phyloP scores from a whole-genome alignment of 1,140 invertebrate species.

The Aplysia californica region DNA sequence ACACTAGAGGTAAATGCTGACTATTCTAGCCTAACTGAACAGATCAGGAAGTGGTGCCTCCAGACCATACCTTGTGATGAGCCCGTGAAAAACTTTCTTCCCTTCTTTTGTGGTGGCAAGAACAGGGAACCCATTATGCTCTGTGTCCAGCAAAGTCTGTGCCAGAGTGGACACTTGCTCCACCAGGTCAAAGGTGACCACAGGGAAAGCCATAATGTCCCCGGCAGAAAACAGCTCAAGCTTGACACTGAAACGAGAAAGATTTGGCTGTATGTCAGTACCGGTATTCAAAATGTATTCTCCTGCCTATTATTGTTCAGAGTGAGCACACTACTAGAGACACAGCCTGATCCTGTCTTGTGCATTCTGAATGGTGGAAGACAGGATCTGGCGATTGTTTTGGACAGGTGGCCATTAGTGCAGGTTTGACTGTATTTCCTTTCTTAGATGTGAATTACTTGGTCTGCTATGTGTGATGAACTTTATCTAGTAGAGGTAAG shows the following conservation, averaged over 20 bases:
- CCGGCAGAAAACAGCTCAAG: constrained; percentile 64
- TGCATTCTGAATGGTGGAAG: no score
- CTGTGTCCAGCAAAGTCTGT: constrained; percentile 58
- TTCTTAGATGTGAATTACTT: no score
- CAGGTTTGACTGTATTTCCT: no score
- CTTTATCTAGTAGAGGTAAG: no score
- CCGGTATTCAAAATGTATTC: no score
- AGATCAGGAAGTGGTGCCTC: background rate
- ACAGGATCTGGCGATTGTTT: no score
- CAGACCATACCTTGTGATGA: constrained; percentile 62
- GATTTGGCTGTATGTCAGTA: no score
- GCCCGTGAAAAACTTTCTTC: constrained; percentile 56
- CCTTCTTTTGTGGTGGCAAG: constrained; percentile 48
- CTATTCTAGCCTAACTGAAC: background rate
- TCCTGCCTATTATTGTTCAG: no score
- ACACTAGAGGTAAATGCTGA: background rate
- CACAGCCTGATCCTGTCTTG: no score
- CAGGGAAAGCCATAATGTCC: constrained; percentile 66
- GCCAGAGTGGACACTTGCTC: constrained; percentile 59
- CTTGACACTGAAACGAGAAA: constrained; percentile 63
- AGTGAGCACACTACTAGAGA: no score
- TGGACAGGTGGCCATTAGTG: no score
- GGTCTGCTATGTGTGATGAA: no score
- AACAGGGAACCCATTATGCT: constrained; percentile 68
- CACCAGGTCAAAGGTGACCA: constrained; percentile 51